Base-by-base conservation (phyloP, 2,888 invertebrate species). In the Polia nebulosa region DNA sequence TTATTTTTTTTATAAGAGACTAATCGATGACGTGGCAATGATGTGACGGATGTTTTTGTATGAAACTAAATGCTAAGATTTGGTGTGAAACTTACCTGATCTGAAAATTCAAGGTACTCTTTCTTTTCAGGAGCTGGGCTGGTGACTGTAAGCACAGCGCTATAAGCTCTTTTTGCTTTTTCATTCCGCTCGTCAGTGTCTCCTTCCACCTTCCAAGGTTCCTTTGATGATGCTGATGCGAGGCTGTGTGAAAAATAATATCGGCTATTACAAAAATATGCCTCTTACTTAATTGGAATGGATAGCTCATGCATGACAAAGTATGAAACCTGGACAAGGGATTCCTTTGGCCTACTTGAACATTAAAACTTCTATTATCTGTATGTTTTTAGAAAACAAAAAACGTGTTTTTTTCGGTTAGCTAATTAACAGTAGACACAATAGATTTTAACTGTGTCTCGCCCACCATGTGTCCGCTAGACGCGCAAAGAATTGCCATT, bases 61-160 rank as follows among this genome's bases (percentile, higher is more conserved):
- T 4, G 36, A 7, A 8, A 6, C 2, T 44, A 44, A 2, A 20
- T 20, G 29, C 25, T 58, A 0, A 27, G 1, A 8, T 15, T 4
- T 56, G 51, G 29, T 9, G 1, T 11, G 3, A 36, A 51, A 0
- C 59, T 67, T 85, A 98, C 97, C 91, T 97, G 96, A 80, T 96
- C 96, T 57, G 98, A 97, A 87, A 98, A 98, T 69, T 97, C 96
- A 56, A 96, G 94, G 90, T 98, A 98, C 86, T 98, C 97, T 45
- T 97, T 96, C 81, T 97, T 97, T 86, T 97, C 97, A 0, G 98
- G 98, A 9, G 98, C 97, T 20, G 98, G 97, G 4, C 99, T 98
- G 8, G 98, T 98, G 65, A 99, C 98, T 0, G 98, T 99, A 57
- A 99, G 96, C 68, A 99, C 96, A 0, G 99, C 98, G 74, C 98